Percentiles rank a stretch among this genome's conserved stretches.
Evolutionary conservation across 2,113 vertebrate genomes (phyloP).

Genomic region (Crotophaga sulcirostris): DNA sequence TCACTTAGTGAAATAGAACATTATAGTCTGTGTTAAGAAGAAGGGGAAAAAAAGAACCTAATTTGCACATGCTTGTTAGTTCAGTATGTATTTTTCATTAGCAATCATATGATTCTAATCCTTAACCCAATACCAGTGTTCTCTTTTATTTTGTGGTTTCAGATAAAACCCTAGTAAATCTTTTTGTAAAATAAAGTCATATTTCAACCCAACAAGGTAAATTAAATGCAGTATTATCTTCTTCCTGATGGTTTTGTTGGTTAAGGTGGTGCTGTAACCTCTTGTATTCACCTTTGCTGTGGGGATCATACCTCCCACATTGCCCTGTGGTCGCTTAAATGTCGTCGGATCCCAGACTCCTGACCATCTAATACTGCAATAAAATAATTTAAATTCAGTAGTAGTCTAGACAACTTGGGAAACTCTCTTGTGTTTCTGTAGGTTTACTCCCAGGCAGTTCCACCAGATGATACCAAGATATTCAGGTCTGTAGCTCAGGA

Average conservation of each 20-base stretch:
- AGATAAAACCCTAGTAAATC: not conserved
- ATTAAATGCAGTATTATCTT: not conserved
- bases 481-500: not conserved
- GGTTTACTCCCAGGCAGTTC: not conserved
- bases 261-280: not conserved
- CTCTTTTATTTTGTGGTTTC: constrained; percentile 26
- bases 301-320: not conserved
- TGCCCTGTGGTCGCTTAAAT: fast-evolving
- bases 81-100: constrained; percentile 62
- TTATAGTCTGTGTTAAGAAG: constrained; percentile 42
- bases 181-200: constrained; percentile 29
- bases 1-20: constrained; percentile 56
- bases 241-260: not conserved
- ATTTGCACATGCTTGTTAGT: constrained; percentile 58
- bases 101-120: constrained; percentile 44
- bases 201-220: not conserved
- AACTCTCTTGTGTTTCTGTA: not conserved
- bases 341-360: not conserved
- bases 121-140: constrained; percentile 25
- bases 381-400: not conserved
- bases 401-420: not conserved
- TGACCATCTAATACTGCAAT: not conserved
- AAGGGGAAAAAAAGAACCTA: not conserved
- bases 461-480: not conserved
- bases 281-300: fast-evolving